Conservation (phyloP, 2,888 invertebrate species). For the Sinhomidia bicolor region DNA sequence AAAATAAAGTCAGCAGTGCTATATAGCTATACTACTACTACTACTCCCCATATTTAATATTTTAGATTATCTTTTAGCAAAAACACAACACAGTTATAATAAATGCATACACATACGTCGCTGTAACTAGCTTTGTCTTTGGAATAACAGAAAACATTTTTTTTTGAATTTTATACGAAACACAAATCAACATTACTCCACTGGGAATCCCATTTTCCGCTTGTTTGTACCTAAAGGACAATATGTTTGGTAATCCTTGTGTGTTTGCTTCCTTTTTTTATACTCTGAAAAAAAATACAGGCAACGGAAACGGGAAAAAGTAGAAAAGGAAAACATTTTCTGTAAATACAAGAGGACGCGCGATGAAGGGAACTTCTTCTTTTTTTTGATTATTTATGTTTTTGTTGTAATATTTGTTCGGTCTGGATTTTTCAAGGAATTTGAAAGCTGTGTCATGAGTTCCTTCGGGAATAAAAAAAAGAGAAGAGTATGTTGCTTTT, state of each 20-base stretch:
- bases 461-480: slow-evolving; percentile 61
- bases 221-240: slow-evolving; percentile 56
- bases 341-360: slow-evolving; percentile 33
- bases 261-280: neutral
- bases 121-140: neutral
- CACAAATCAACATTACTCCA: slow-evolving; percentile 65
- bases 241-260: slow-evolving; percentile 27
- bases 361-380: neutral
- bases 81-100: too few relatives aligned
- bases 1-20: neutral
- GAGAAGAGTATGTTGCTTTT: too few relatives aligned
- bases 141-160: neutral
- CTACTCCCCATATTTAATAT: too few relatives aligned
- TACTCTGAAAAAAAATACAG: neutral
- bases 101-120: too few relatives aligned
- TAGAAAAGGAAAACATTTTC: slow-evolving; percentile 28
- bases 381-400: slow-evolving; percentile 14
- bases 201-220: slow-evolving; percentile 66
- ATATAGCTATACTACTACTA: neutral
- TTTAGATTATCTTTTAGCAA: neutral
- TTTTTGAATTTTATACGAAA: slow-evolving; percentile 41
- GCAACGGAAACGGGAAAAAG: slow-evolving; percentile 27
- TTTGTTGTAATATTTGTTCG: slow-evolving; percentile 30
- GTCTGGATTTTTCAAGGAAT: slow-evolving; percentile 38
- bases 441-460: slow-evolving; percentile 53